Base-by-base conservation (phyloP, 2,113 vertebrate species). In the Perca fluviatilis region DNA sequence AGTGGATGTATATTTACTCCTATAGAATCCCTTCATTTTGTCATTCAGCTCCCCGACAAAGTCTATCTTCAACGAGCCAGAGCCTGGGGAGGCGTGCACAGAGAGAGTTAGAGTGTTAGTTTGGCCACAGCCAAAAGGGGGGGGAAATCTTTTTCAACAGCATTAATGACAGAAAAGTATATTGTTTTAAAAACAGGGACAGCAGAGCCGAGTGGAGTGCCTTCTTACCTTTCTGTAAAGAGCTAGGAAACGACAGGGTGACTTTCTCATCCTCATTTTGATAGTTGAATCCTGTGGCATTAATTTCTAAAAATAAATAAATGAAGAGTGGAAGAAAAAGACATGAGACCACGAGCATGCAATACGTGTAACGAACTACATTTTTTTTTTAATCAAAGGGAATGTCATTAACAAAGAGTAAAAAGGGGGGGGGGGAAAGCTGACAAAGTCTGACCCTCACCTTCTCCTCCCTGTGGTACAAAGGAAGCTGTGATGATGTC, bases 221-320 rank as follows among this genome's bases (percentile, higher is more conserved):
- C 5, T 11, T 25, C 76, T 92, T 89, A 99, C 98, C 98, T 96
- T 96, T 97, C 92, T 97, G 97, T 82, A 99, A 96, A 71, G 94
- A 95, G 58, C 97, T 97, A 79, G 98, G 97, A 88, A 99, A 99
- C 43, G 98, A 99, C 83, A 99, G 94, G n/a, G 98, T 99, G 84
- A 99, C 98, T 94, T 99, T 99, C 79, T 99, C 98, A 86, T 99
- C 98, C 93, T 99, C 98, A 1, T 99, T 99, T 53, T 99, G 97
- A 88, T 99, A 99, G 94, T 99, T 99, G 96, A 99, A 99, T 81
- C 98, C 98, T 16, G 98, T 99, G 46, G 98, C 98, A 4, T 97
- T 98, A 80, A 99, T 97, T 96, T 99, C 98, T 99, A 88, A 76
- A 87, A 82, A 71, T 5, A 33, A 33, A 33, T 5, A 1, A 6